Evolutionary conservation across 2,797 vertebrate species (phyloP).

Genomic region (Spinus olivaceus): DNA sequence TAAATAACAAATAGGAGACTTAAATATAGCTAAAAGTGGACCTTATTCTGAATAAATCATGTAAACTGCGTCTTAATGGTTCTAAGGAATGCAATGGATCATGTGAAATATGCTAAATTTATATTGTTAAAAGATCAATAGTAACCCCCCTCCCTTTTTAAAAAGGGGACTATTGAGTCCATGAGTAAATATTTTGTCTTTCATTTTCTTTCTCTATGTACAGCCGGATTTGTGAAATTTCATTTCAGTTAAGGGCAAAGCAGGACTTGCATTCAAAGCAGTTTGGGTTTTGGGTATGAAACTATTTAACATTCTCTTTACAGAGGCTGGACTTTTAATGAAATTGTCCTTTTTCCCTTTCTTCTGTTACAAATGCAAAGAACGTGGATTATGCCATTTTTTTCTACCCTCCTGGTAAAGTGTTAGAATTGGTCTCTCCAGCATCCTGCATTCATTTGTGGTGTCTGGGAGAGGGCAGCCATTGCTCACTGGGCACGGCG

Average conservation of each 20-base stretch:
- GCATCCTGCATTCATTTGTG: constrained; percentile 57
- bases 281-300: constrained; percentile 41
- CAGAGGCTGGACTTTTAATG: constrained; percentile 54
- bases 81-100: constrained; percentile 71
- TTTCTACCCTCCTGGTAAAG: constrained; percentile 1
- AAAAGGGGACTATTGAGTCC: constrained; percentile 25
- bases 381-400: constrained; percentile 27
- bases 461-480: constrained; percentile 60
- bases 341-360: constrained; percentile 62
- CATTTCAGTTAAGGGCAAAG: constrained; percentile 67
- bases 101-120: constrained; percentile 75
- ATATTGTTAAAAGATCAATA: constrained; percentile 70
- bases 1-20: constrained; percentile 81
- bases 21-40: constrained; percentile 80
- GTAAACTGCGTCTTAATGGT: constrained; percentile 75
- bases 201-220: constrained; percentile 13
- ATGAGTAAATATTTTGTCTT: constrained; percentile 61
- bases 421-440: constrained; percentile 44
- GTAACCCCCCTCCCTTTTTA: constrained; percentile 47
- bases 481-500: constrained; percentile 37
- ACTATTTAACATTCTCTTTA: constrained; percentile 70
- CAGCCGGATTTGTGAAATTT: constrained; percentile 71
- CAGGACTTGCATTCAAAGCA: constrained; percentile 72
- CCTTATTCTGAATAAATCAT: constrained; percentile 79
- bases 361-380: constrained; percentile 56